These are phyloP conservation scores for Stegodyphus mimosarum DNA, from an alignment of 1,140 invertebrate species.

Conservation along the genomic window DNA sequence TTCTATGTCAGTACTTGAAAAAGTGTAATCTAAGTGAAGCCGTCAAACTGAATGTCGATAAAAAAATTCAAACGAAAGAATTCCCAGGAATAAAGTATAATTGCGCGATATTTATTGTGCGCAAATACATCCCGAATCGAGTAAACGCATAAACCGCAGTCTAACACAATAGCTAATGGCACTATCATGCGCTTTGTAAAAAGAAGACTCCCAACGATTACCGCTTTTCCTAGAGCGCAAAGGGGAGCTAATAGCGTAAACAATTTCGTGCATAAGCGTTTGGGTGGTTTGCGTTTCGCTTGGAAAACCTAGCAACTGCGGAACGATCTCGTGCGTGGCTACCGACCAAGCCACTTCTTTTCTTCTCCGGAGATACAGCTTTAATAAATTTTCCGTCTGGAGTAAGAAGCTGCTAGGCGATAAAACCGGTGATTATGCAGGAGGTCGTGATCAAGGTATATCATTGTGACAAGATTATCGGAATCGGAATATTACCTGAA, in stretches of 20 bases:
- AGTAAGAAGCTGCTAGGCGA: not conserved
- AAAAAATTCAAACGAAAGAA: too few species aligned
- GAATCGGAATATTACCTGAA: constrained; percentile 45
- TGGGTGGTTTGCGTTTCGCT: not conserved
- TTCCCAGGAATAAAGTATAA: too few species aligned
- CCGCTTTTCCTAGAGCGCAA: too few species aligned
- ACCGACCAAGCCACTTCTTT: constrained; percentile 47
- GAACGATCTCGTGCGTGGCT: constrained; percentile 27
- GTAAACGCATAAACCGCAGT: too few species aligned
- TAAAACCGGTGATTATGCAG: constrained; percentile 39
- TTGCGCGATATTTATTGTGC: too few species aligned
- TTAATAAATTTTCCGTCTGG: constrained; percentile 58
- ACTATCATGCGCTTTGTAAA: too few species aligned
- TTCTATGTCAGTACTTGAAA: too few species aligned
- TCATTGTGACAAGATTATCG: constrained; percentile 56
- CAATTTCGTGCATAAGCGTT: not conserved
- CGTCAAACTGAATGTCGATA: too few species aligned
- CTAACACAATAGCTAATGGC: too few species aligned
- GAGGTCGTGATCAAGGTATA: constrained; percentile 51
- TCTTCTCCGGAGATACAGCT: constrained; percentile 12
- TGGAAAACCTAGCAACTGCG: not conserved
- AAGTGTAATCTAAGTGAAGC: too few species aligned
- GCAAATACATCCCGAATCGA: too few species aligned
- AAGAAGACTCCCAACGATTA: too few species aligned
- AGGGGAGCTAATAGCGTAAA: not conserved